Base-by-base conservation (phyloP, 2,113 vertebrate genomes). In the Lepisosteus oculatus region DNA sequence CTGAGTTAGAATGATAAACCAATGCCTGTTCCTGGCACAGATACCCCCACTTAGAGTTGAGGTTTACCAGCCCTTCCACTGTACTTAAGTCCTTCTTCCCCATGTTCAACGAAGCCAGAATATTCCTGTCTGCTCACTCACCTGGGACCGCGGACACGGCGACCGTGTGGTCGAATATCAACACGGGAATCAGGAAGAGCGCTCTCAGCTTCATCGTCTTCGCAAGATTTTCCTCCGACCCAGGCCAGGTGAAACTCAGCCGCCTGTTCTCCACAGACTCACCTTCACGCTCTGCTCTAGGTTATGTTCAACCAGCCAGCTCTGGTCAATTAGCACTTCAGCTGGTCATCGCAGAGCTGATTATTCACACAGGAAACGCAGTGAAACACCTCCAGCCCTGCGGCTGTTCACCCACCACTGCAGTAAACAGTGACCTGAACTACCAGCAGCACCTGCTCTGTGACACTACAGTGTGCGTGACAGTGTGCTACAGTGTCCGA, bases 71-170 rank as follows among this genome's bases (percentile, higher is more conserved):
- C 12, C 13, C 54, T 7, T 41, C 17, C 55, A 43, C 42, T 6
- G 29, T 29, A 29, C 29, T 29, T 2, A 29, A 29, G 29, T 29
- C 29, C 29, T 29, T 29, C 29, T 29, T 29, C 2, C 29, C 29
- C 29, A 29, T 29, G 29, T 29, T 2, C 29, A 29, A 29, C 2
- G 1, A 29, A 29, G 29, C 29, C 11, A 3, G 11, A 4, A 29
- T 29, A 29, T 29, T 42, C 12, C 9, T 6, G 41, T 42, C 43
- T 0, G 14, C 6, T 3, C 47, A 8, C 77, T 66, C 72, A 79
- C 77, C 79, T 70, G 81, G 81, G 9, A 83, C 74, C 6, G 77
- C 54, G 13, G 44, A 70, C n/a, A 74, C 73, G 1, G 9, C 15
- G 3, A 12, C 13, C 13, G 69, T 42, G 43, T 61, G 69, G 62